Conservation (phyloP, 2,113 vertebrate species). For the Rhinolophus sinicus region DNA sequence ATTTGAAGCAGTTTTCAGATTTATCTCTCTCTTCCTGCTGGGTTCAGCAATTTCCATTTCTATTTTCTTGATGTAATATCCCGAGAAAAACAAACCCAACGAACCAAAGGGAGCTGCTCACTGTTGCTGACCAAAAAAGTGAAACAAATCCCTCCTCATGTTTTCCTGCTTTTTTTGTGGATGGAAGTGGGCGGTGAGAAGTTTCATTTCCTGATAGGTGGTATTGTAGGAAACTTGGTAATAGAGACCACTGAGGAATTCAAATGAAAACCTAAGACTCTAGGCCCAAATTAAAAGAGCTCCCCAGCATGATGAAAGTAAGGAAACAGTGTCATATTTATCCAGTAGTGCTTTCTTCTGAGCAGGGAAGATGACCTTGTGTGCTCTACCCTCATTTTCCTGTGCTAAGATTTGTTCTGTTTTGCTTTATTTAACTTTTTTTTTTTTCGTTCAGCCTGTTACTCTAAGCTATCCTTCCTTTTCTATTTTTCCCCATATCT, state of each 20-base stretch:
- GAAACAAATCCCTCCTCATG: constrained; percentile 38
- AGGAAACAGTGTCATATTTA: neutral
- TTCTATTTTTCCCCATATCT: neutral
- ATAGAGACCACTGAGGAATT: constrained; percentile 42
- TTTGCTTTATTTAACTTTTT: neutral
- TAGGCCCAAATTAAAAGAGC: constrained; percentile 26
- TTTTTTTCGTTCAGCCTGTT: neutral
- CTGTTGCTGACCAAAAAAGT: constrained; percentile 67
- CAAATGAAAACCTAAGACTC: neutral
- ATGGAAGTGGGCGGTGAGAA: neutral
- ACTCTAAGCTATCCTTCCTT: neutral
- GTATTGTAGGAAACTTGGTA: constrained; percentile 1
- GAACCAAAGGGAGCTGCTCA: constrained; percentile 64
- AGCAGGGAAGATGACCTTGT: neutral
- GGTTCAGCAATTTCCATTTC: constrained; percentile 70
- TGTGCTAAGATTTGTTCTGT: neutral
- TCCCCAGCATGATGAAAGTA: neutral
- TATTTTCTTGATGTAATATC: constrained; percentile 76
- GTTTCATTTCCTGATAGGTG: constrained; percentile 54
- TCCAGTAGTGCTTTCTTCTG: neutral
- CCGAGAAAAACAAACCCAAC: constrained; percentile 72
- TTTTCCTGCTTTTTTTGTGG: constrained; percentile 41
- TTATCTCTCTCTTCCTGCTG: constrained; percentile 74
- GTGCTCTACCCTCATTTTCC: neutral
- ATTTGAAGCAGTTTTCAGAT: constrained; percentile 73